A percentile compares a stretch with the other conserved stretches of the same genome.
phyloP scores from a whole-genome alignment of 1,140 invertebrate genomes.

The Solen grandis region DNA sequence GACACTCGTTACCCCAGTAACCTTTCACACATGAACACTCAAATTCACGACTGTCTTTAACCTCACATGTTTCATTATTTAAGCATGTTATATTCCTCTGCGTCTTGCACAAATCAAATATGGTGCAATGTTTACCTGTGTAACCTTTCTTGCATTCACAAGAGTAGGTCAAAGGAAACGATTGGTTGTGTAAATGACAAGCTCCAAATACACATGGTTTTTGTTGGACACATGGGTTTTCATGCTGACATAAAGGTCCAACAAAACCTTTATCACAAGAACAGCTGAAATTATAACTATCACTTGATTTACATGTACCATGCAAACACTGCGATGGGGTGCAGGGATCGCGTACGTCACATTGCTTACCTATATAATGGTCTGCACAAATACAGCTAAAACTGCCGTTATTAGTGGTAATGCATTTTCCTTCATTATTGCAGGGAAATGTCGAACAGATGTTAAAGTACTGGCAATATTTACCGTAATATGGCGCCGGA shows the following conservation, averaged over 20 bases:
- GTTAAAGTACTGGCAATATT: slow-evolving; percentile 76
- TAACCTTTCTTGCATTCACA: slow-evolving; percentile 91
- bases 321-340: slow-evolving; percentile 73
- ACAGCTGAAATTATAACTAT: slow-evolving; percentile 84
- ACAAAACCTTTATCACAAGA: slow-evolving; percentile 88
- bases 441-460: slow-evolving; percentile 85
- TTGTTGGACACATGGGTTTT: slow-evolving; percentile 57
- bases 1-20: slow-evolving; percentile 76
- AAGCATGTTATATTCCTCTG: slow-evolving; percentile 38
- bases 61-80: slow-evolving; percentile 77
- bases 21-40: slow-evolving; percentile 73
- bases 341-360: slow-evolving; percentile 63
- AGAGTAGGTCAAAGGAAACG: slow-evolving; percentile 81
- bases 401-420: slow-evolving; percentile 36
- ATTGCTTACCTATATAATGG: slow-evolving; percentile 85
- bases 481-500: slow-evolving; percentile 72
- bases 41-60: slow-evolving; percentile 53
- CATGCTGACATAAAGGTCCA: slow-evolving; percentile 84
- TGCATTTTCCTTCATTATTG: slow-evolving; percentile 95
- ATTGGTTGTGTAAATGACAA: slow-evolving; percentile 74
- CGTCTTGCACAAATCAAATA: slow-evolving; percentile 60
- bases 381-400: slow-evolving; percentile 83
- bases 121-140: slow-evolving; percentile 84
- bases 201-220: slow-evolving; percentile 75
- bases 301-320: slow-evolving; percentile 69